A percentile compares a stretch with the other conserved stretches of the same genome.
Conservation (phyloP, 2,113 vertebrate genomes). For the Dicrurus megarhynchus region DNA sequence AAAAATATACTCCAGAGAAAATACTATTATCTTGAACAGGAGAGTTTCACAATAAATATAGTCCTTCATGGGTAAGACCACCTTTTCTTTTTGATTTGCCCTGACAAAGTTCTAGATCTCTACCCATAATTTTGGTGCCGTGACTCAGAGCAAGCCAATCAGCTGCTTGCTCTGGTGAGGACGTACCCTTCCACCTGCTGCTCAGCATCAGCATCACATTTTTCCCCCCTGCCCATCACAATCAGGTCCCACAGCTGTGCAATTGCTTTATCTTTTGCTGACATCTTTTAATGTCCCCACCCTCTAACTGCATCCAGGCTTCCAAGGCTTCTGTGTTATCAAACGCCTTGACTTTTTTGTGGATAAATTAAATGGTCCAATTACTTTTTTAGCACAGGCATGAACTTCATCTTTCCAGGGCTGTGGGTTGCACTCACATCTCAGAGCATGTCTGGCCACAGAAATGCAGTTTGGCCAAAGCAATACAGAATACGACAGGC, state of each 20-base stretch:
- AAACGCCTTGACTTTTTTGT: neutral
- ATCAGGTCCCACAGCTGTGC: neutral
- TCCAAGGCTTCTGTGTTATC: neutral
- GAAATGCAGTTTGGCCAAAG: neutral
- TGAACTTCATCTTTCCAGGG: neutral
- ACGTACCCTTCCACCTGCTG: neutral
- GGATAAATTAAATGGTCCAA: neutral
- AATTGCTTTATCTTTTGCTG: neutral
- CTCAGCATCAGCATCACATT: neutral
- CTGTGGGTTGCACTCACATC: neutral
- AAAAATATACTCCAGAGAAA: neutral
- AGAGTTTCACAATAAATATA: neutral
- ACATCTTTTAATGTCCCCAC: neutral
- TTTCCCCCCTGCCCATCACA: rapidly evolving
- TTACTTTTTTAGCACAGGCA: neutral
- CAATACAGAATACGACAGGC: neutral
- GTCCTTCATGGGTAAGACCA: neutral
- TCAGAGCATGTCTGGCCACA: neutral
- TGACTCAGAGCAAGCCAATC: neutral
- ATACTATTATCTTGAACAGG: neutral
- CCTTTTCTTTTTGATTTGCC: neutral
- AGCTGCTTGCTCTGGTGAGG: neutral
- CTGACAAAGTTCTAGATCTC: neutral
- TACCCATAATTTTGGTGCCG: neutral
- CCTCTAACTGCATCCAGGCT: neutral